Base-by-base conservation (phyloP, 2,888 invertebrate species). In the Schizaphis graminum region DNA sequence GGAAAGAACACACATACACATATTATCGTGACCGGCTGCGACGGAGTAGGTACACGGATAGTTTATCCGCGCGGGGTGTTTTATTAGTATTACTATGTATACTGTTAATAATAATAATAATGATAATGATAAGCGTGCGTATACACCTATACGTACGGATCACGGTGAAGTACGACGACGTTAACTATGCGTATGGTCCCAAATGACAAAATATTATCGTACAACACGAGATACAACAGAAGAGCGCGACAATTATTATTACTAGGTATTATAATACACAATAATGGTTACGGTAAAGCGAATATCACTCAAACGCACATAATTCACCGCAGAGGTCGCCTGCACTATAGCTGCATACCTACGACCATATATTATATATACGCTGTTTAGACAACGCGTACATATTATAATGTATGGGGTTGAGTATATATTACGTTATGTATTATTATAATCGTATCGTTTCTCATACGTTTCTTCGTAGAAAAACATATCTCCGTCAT, bases 181-280 rank as follows among this genome's bases (percentile, higher is more conserved):
- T 67, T 92, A 92, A 67, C 85, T 57, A 49, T n/a, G 41, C 26
- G 91, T 13, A n/a, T 35, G 67, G n/a, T 53, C n/a, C 41, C 26
- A 57, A 57, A 93, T 57, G 93, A 89, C 93, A 89, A 93, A 93
- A 93, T 93, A 93, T 93, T 93, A 89, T 57, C n/a, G 16, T 84
- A 35, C 35, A 7, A 77, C n/a, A 77, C 35, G 21, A 21, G 24
- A 61, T 44, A 26, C 7, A 24, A 24, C 11, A 21, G 41, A 56
- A n/a, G 13, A n/a, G 35, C 53, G 0, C 41, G 47, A 90, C n/a
- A 49, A 77, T 67, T 24, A 77, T 8, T 8, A 47, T 47, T 47
- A 47, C 7, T 90, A 67, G n/a, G n/a, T n/a, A 49, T 53, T 21
- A 53, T 21, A 57, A 26, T 26, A 26, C 8, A 10, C 2, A 26